These are phyloP conservation scores for Tortrix viridana DNA, from an alignment of 2,888 invertebrate species.

Conservation along the genomic window DNA sequence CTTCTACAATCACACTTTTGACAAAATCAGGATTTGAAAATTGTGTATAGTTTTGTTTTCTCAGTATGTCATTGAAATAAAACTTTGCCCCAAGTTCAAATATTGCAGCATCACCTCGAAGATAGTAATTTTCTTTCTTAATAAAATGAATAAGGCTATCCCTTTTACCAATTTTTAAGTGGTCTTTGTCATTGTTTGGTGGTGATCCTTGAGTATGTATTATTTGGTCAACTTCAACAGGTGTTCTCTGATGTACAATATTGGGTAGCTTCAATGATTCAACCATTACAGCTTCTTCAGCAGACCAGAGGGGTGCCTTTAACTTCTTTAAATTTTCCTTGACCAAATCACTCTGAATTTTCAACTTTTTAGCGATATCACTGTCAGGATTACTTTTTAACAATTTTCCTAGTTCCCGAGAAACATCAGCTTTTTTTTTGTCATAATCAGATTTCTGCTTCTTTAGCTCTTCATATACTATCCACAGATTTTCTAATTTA, in stretches of 20 bases:
- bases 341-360: conserved; percentile 80
- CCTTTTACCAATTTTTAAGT: conserved; percentile 82
- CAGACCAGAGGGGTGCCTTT: conserved; percentile 86
- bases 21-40: conserved; percentile 92
- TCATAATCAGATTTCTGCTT: conserved; percentile 80
- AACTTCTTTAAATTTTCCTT: conserved; percentile 87
- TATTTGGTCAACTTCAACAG: conserved; percentile 66
- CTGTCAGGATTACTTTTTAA: conserved; percentile 62
- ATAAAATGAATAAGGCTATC: conserved; percentile 83
- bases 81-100: conserved; percentile 87
- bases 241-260: conserved; percentile 86
- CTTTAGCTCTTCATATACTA: conserved; percentile 84
- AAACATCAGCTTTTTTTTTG: conserved; percentile 75
- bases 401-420: conserved; percentile 74
- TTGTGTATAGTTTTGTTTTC: conserved; percentile 82
- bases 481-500: conserved; percentile 85
- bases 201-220: conserved; percentile 54
- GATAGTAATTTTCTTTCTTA: conserved; percentile 85
- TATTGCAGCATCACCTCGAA: conserved; percentile 87
- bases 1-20: conserved; percentile 90
- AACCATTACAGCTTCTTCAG: conserved; percentile 88
- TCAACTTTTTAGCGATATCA: conserved; percentile 78
- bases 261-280: conserved; percentile 89
- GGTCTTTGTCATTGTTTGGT: conserved; percentile 70
- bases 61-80: conserved; percentile 72